These are phyloP conservation scores for Microtus pennsylvanicus DNA, from an alignment of 2,113 vertebrate genomes.

Conservation along the genomic window DNA sequence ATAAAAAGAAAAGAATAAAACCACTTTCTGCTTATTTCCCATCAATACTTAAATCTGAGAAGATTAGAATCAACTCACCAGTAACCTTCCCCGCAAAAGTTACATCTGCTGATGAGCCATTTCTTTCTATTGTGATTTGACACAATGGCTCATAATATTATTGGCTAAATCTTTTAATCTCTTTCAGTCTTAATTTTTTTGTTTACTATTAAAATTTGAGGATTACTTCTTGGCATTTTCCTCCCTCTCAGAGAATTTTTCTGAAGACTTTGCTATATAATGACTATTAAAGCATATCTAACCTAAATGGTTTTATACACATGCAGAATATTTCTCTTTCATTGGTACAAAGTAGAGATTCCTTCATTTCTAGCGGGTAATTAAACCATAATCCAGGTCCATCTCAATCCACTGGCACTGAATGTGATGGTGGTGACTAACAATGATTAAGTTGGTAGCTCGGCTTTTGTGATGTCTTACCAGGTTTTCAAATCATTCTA, in stretches of 20 bases:
- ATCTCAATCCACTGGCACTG: neutral
- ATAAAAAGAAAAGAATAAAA: neutral
- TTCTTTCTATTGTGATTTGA: neutral
- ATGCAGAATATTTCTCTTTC: neutral
- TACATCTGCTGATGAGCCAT: neutral
- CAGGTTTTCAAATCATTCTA: neutral
- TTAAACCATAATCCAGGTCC: neutral
- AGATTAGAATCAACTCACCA: neutral
- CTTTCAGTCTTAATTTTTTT: neutral
- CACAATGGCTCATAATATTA: neutral
- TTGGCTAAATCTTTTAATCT: slow-evolving; percentile 17
- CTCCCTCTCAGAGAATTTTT: neutral
- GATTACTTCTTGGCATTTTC: neutral
- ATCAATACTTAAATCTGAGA: neutral
- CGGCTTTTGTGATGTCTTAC: neutral
- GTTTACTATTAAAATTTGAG: neutral
- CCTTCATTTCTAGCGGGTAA: neutral
- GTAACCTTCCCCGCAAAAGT: neutral
- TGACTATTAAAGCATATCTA: slow-evolving; percentile 29
- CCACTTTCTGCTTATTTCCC: neutral
- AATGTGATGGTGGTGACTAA: neutral
- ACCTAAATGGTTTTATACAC: neutral
- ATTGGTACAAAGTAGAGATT: neutral
- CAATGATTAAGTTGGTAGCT: neutral
- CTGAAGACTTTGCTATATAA: slow-evolving; percentile 45